A percentile compares a stretch with the other conserved stretches of the same genome.
Evolutionary conservation across 2,888 invertebrate genomes (phyloP).

Genomic region (Cryptophagus acutangulus): DNA sequence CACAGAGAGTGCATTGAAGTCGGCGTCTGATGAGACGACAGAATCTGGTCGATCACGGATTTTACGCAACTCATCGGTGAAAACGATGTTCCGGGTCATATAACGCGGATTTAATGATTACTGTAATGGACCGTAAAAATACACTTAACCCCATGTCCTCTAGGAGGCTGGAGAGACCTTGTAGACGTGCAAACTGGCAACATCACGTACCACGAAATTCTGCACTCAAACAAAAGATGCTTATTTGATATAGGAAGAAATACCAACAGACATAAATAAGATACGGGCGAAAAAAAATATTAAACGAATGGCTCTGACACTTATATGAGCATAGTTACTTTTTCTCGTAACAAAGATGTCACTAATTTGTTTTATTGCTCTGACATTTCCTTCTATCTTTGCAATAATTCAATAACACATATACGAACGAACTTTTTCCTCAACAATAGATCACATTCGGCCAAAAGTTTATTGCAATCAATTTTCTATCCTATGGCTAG

Average conservation of each 20-base stretch:
- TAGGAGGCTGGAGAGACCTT: too few species aligned
- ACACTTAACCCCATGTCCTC: conserved; percentile 6
- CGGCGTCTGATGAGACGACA: conserved; percentile 1
- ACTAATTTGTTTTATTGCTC: conserved; percentile 1
- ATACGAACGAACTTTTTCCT: background rate
- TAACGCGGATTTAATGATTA: conserved; percentile 6
- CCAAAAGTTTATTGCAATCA: too few species aligned
- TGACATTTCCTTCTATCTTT: conserved; percentile 1
- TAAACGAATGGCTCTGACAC: conserved; percentile 1
- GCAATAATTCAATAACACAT: background rate
- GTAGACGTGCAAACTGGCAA: background rate
- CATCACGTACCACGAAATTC: background rate
- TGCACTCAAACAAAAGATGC: background rate
- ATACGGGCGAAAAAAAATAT: conserved; percentile 1
- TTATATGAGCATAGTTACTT: background rate
- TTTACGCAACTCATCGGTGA: conserved; percentile 7
- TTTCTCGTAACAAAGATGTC: background rate
- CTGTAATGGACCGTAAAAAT: conserved; percentile 8
- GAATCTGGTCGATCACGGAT: conserved; percentile 2
- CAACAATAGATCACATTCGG: background rate
- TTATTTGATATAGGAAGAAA: conserved; percentile 1
- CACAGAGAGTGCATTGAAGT: background rate
- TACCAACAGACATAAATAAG: conserved; percentile 1
- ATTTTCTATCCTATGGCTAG: too few species aligned
- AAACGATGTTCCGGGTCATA: conserved; percentile 6